Percentiles rank a stretch among this genome's conserved stretches.
These are phyloP conservation scores for Dryococelus australis DNA, from an alignment of 2,888 invertebrate genomes.

Conservation along the genomic window DNA sequence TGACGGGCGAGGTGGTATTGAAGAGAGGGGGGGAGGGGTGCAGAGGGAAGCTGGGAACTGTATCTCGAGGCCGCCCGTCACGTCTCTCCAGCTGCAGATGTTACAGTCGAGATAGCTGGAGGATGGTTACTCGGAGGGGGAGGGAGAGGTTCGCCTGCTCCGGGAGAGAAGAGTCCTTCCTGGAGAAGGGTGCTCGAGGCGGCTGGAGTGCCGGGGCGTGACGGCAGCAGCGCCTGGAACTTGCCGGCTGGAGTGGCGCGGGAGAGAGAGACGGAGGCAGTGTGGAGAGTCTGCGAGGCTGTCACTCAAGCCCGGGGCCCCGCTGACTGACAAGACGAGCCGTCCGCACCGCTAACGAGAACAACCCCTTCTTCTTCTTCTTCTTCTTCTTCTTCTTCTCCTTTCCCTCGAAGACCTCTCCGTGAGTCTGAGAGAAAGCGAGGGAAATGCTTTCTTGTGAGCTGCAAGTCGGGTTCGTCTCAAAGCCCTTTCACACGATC, in stretches of 20 bases:
- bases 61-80: not conserved
- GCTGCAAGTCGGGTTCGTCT: no score
- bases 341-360: not conserved
- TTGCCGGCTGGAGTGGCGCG: not conserved
- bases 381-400: not conserved
- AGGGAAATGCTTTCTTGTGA: no score
- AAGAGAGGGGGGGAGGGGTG: not conserved
- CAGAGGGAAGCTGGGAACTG: no score
- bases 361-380: not conserved
- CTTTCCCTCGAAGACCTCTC: no score
- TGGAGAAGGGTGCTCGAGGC: not conserved
- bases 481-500: no score
- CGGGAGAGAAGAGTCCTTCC: not conserved
- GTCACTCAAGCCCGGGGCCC: not conserved
- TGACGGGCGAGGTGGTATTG: not conserved
- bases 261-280: not conserved
- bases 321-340: constrained; percentile 9
- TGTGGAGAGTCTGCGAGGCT: not conserved
- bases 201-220: not conserved
- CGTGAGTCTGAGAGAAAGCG: no score
- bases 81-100: not conserved
- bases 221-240: no score
- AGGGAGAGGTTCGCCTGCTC: no score
- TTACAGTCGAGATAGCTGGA: not conserved
- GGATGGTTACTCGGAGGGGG: not conserved